Conservation (phyloP, 2,888 invertebrate genomes). For the Rotaria socialis region DNA sequence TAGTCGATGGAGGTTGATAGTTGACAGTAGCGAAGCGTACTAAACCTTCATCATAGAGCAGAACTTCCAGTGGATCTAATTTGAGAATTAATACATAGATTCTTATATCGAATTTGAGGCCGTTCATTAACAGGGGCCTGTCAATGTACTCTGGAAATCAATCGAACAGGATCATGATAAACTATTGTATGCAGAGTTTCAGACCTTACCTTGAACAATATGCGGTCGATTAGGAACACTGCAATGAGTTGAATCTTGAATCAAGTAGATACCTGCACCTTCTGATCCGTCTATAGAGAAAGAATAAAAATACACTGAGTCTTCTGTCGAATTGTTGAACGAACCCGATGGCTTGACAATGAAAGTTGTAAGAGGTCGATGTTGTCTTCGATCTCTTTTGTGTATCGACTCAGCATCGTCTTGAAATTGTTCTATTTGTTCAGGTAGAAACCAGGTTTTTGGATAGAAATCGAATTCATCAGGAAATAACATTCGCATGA, state of each 20-base stretch:
- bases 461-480: conserved; percentile 62
- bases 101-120: conserved; percentile 61
- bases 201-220: conserved; percentile 46
- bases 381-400: conserved; percentile 45
- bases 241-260: conserved; percentile 53
- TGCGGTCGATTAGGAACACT: conserved; percentile 49
- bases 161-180: neutral
- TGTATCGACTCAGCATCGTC: conserved; percentile 47
- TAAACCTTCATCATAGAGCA: conserved; percentile 58
- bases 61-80: conserved; percentile 60
- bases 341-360: conserved; percentile 60
- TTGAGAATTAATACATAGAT: conserved; percentile 60
- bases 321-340: neutral
- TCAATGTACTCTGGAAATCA: conserved; percentile 59
- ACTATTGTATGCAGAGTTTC: neutral
- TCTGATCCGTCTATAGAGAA: conserved; percentile 58
- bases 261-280: conserved; percentile 62
- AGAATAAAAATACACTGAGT: neutral
- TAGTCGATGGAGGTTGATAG: conserved; percentile 59
- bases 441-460: conserved; percentile 61
- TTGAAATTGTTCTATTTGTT: conserved; percentile 57
- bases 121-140: conserved; percentile 59
- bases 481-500: conserved; percentile 60
- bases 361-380: conserved; percentile 53
- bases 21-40: conserved; percentile 62